phyloP scores from a whole-genome alignment of 2,888 invertebrate species.

The Metalampra italica region DNA sequence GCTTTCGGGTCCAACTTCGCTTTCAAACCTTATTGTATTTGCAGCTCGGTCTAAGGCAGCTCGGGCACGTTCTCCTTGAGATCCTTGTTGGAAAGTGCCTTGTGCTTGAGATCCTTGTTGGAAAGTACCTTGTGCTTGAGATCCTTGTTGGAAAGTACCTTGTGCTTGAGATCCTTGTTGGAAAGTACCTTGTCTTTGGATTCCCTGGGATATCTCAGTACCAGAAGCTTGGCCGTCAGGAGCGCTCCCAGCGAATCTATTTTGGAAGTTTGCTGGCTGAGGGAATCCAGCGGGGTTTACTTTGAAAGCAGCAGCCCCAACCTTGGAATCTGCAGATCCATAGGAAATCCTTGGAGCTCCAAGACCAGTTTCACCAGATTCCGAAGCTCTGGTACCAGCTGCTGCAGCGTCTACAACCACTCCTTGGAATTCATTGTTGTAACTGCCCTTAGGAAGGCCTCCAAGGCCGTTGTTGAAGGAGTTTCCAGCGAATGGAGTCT shows the following conservation, averaged over 20 bases:
- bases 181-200: conserved; percentile 3
- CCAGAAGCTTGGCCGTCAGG: conserved; percentile 2
- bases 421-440: conserved; percentile 57
- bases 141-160: conserved; percentile 2
- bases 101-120: conserved; percentile 12
- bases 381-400: conserved; percentile 51
- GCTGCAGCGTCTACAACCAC: conserved; percentile 63
- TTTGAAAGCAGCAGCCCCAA: conserved; percentile 63
- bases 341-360: conserved; percentile 54
- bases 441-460: conserved; percentile 50
- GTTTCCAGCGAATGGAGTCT: conserved; percentile 37
- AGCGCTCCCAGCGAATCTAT: conserved; percentile 2
- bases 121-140: neutral
- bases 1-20: conserved; percentile 43
- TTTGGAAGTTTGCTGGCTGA: conserved; percentile 5
- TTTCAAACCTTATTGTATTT: conserved; percentile 46
- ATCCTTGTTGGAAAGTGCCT: neutral
- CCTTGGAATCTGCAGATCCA: conserved; percentile 64
- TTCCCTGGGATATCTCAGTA: conserved; percentile 9
- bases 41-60: conserved; percentile 42
- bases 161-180: neutral
- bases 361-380: conserved; percentile 44
- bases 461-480: conserved; percentile 31
- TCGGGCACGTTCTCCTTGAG: conserved; percentile 36
- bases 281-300: conserved; percentile 28